A percentile compares a stretch with the other conserved stretches of the same genome.
Evolutionary conservation across 2,888 invertebrate species (phyloP).

Genomic region (Ormyrus labotus): DNA sequence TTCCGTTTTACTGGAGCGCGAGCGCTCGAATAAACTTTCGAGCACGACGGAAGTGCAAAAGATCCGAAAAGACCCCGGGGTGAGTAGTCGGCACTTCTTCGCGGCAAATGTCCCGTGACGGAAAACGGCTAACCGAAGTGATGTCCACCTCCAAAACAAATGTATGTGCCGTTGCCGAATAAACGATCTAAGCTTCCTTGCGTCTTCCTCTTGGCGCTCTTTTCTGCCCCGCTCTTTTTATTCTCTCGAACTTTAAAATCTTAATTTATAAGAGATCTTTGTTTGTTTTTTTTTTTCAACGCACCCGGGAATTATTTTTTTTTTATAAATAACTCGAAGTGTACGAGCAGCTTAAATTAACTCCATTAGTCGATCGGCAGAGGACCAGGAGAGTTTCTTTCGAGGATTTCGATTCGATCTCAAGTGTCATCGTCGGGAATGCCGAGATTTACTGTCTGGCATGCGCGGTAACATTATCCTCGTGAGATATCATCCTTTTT

Average conservation of each 20-base stretch:
- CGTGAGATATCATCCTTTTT: constrained; percentile 62
- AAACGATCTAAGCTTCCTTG: constrained; percentile 11
- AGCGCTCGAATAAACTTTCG: constrained; percentile 48
- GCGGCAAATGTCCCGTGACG: constrained; percentile 73
- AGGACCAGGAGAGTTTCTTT: constrained; percentile 26
- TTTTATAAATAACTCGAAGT: no score
- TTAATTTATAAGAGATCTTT: no score
- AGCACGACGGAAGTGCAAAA: constrained; percentile 56
- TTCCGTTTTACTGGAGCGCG: constrained; percentile 35
- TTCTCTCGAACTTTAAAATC: no score
- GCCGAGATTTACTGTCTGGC: constrained; percentile 53
- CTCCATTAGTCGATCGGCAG: constrained; percentile 37
- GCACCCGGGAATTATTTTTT: no score
- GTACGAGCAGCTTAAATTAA: constrained; percentile 4
- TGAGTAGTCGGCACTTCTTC: constrained; percentile 59
- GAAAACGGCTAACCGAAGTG: constrained; percentile 62
- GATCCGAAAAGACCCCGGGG: constrained; percentile 49
- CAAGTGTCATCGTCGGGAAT: constrained; percentile 55
- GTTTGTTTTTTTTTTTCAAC: no score
- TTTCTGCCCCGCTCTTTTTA: constrained; percentile 27
- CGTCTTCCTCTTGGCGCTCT: constrained; percentile 19
- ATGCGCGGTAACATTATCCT: constrained; percentile 63
- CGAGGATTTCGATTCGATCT: constrained; percentile 55
- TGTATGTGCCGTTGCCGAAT: constrained; percentile 65
- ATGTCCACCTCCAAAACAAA: constrained; percentile 73